These are phyloP conservation scores for Agonopterix heracliana DNA, from an alignment of 2,888 invertebrate species.

Conservation along the genomic window DNA sequence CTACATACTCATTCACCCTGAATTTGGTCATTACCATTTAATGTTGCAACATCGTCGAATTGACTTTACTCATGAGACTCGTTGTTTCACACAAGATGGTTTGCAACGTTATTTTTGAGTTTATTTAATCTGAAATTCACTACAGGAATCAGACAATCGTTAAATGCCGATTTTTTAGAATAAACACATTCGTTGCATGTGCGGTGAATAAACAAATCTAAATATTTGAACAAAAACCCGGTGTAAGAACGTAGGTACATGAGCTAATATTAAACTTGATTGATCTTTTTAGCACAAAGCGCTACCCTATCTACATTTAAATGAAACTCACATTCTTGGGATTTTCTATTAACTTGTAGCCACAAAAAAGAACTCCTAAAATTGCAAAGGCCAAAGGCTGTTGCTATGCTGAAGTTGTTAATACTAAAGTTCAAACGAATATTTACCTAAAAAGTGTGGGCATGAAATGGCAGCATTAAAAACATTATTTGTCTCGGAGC, in stretches of 20 bases:
- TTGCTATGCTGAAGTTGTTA: too few relatives aligned
- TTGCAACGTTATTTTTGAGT: too few relatives aligned
- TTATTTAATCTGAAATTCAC: conserved; percentile 11
- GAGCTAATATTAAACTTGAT: too few relatives aligned
- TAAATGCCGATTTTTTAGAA: conserved; percentile 34
- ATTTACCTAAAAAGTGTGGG: background rate
- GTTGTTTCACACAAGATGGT: too few relatives aligned
- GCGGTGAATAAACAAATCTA: background rate
- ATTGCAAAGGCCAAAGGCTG: too few relatives aligned
- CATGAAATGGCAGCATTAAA: background rate
- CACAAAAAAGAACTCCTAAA: too few relatives aligned
- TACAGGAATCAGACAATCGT: conserved; percentile 25
- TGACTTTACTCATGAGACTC: background rate
- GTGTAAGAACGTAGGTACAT: too few relatives aligned
- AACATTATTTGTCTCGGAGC: background rate
- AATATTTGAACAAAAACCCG: background rate
- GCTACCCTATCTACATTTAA: too few relatives aligned
- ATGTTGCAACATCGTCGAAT: background rate
- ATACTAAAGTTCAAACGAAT: background rate
- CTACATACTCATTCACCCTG: background rate
- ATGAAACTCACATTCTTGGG: too few relatives aligned
- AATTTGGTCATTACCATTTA: background rate
- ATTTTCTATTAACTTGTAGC: too few relatives aligned
- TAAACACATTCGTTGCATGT: background rate
- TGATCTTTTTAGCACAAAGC: too few relatives aligned